Conservation (phyloP, 37 sponge, comb jelly and placozoan genomes). For the Hexactinellida sp. region DNA sequence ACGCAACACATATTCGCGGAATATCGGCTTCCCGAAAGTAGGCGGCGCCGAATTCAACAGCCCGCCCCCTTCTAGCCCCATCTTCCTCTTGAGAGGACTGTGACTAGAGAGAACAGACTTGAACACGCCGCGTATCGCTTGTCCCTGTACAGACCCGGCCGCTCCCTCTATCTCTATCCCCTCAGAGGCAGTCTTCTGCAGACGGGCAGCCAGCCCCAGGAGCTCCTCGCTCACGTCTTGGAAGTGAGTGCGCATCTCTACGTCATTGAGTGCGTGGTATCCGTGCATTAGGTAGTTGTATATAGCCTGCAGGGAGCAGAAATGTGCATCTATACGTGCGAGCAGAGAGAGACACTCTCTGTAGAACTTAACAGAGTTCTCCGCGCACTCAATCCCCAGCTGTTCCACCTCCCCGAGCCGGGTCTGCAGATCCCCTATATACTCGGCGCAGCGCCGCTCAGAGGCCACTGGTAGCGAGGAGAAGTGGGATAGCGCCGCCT, state of each 20-base stretch:
- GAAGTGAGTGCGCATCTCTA: background rate
- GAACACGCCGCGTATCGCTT: background rate
- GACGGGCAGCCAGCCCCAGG: background rate
- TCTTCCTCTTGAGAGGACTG: background rate
- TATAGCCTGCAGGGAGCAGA: slow-evolving; percentile 5
- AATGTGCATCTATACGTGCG: background rate
- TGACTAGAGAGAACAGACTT: background rate
- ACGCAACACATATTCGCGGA: background rate
- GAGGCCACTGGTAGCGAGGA: background rate
- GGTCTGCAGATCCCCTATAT: background rate
- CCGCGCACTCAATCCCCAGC: background rate
- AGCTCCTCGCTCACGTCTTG: background rate
- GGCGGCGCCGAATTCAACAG: background rate
- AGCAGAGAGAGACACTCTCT: background rate
- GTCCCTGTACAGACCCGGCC: background rate
- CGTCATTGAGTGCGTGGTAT: background rate
- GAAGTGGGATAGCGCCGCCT: background rate
- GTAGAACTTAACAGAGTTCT: background rate
- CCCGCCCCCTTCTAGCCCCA: background rate
- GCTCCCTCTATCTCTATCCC: background rate
- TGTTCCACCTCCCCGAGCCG: background rate
- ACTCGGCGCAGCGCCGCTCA: background rate
- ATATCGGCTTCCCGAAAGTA: background rate
- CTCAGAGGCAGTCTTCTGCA: background rate
- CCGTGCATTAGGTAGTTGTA: slow-evolving; percentile 1